Percentiles rank a stretch among this genome's conserved stretches.
These are phyloP conservation scores for Leptinotarsa juncta DNA, from an alignment of 2,888 invertebrate genomes.

Conservation along the genomic window DNA sequence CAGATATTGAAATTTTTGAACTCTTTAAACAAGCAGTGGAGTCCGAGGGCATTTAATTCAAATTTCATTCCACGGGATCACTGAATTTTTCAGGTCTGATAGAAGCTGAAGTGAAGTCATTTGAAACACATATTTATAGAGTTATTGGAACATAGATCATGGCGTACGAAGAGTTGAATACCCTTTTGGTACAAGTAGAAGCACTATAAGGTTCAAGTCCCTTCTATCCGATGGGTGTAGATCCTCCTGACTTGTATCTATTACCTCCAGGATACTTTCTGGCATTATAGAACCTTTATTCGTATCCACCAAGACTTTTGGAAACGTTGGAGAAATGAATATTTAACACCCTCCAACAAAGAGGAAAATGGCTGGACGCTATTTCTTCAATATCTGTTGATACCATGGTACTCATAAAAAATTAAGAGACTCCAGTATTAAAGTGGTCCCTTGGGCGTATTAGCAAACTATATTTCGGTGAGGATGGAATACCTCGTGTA, in stretches of 20 bases:
- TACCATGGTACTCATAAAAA: slow-evolving; percentile 16
- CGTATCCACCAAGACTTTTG: slow-evolving; percentile 3
- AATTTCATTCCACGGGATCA: background rate
- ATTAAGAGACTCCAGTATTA: slow-evolving; percentile 1
- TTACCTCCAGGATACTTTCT: slow-evolving; percentile 10
- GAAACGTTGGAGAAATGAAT: background rate
- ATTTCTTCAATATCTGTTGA: background rate
- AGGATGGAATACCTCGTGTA: slow-evolving; percentile 4
- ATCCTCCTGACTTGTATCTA: slow-evolving; percentile 11
- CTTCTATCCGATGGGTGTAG: no score
- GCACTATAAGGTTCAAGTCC: no score
- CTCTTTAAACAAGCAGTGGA: background rate
- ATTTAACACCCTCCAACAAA: slow-evolving; percentile 18
- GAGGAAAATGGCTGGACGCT: slow-evolving; percentile 11
- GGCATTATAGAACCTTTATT: background rate
- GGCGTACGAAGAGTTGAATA: no score
- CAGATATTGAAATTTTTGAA: background rate
- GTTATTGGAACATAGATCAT: slow-evolving; percentile 2
- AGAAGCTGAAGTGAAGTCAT: background rate
- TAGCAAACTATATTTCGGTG: background rate
- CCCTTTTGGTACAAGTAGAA: no score
- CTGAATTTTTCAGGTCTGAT: background rate
- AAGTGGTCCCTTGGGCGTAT: slow-evolving; percentile 13
- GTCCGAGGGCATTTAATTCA: slow-evolving; percentile 3
- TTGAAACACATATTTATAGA: slow-evolving; percentile 3